These are phyloP conservation scores for Chanos chanos DNA, from an alignment of 2,797 vertebrate species.

Conservation along the genomic window DNA sequence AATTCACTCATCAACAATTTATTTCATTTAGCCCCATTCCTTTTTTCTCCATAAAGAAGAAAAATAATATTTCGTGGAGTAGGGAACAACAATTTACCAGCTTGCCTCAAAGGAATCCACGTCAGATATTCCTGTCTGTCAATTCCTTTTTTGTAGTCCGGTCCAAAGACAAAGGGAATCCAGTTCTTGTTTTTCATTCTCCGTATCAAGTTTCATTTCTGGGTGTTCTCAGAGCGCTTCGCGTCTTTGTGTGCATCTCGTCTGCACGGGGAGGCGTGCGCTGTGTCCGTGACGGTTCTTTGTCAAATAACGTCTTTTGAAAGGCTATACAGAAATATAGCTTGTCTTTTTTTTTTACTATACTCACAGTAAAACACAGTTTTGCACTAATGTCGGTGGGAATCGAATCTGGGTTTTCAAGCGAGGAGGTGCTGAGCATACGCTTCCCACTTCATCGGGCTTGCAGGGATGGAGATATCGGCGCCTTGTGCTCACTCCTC, in stretches of 20 bases:
- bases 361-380: no score
- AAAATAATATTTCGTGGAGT: no score
- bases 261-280: constrained; percentile 6
- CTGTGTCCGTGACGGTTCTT: no score
- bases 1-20: no score
- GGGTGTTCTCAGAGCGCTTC: constrained; percentile 9
- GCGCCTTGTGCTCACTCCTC: constrained; percentile 80
- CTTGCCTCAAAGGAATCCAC: neutral
- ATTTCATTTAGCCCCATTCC: no score
- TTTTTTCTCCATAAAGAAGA: no score
- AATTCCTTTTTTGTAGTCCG: neutral
- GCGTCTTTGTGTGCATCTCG: constrained; percentile 9
- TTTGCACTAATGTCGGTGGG: constrained; percentile 75
- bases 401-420: constrained; percentile 90
- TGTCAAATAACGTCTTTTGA: no score
- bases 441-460: constrained; percentile 93
- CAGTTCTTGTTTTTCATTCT: neutral
- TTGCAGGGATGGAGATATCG: constrained; percentile 91
- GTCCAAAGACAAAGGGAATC: neutral
- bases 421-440: constrained; percentile 88
- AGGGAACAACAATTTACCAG: no score
- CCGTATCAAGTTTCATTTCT: neutral
- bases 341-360: no score
- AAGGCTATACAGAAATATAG: no score
- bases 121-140: neutral